Evolutionary conservation across 2,888 invertebrate genomes (phyloP).

Genomic region (Pharmacophagus antenor): DNA sequence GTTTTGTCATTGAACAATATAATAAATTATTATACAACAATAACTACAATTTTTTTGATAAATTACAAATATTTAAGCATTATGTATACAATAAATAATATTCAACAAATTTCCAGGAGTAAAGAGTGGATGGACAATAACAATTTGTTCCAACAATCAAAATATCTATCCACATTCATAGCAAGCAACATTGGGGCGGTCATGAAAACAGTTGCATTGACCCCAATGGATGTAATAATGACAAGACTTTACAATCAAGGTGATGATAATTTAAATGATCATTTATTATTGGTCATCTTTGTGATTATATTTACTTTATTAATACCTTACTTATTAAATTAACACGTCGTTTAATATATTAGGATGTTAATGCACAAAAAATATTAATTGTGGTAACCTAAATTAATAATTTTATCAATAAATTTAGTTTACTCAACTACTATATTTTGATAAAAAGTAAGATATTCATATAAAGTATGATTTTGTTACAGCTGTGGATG

Average conservation of each 20-base stretch:
- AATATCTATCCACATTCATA: conserved; percentile 85
- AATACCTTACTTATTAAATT: too few species aligned
- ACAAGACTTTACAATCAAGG: conserved; percentile 95
- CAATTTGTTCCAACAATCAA: conserved; percentile 76
- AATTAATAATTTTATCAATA: not conserved
- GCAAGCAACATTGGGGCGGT: conserved; percentile 90
- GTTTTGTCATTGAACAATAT: too few species aligned
- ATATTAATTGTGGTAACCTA: too few species aligned
- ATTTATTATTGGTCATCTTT: not conserved
- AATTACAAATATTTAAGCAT: too few species aligned
- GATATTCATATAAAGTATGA: too few species aligned
- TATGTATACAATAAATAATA: not conserved
- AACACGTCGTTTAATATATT: too few species aligned
- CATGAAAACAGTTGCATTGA: conserved; percentile 88
- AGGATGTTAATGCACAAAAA: too few species aligned
- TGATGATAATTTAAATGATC: conserved; percentile 35
- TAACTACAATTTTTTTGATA: too few species aligned
- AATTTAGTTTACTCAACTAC: not conserved
- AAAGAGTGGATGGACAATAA: conserved; percentile 75
- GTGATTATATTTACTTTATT: not conserved
- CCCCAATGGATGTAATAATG: conserved; percentile 94
- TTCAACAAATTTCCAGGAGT: conserved; percentile 48
- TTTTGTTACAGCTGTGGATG: conserved; percentile 81
- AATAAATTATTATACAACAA: too few species aligned
- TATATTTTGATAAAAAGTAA: too few species aligned